Conservation (phyloP, 2,888 invertebrate genomes). For the Dryadula phaetusa region DNA sequence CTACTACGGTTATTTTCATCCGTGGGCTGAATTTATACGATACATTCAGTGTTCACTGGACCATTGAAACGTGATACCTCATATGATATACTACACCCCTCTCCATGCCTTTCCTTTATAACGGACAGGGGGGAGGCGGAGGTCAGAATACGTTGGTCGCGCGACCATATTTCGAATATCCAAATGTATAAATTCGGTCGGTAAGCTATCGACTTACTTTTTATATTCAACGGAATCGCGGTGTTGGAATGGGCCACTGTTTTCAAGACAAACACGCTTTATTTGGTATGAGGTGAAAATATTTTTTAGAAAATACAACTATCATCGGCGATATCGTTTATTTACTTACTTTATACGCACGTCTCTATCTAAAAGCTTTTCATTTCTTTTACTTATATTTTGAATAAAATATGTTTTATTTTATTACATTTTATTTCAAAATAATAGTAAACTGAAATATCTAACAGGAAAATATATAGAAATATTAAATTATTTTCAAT, state of each 20-base stretch:
- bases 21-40: conserved; percentile 83
- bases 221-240: conserved; percentile 79
- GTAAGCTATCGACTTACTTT: conserved; percentile 85
- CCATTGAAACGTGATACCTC: conserved; percentile 61
- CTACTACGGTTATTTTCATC: conserved; percentile 81
- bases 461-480: background rate
- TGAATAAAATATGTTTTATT: background rate
- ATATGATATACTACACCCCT: conserved; percentile 46
- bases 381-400: background rate
- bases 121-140: conserved; percentile 40
- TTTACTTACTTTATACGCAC: conserved; percentile 30
- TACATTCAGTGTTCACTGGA: conserved; percentile 72
- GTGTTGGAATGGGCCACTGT: conserved; percentile 76
- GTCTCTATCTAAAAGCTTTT: conserved; percentile 26
- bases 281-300: conserved; percentile 50
- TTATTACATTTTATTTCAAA: too few relatives aligned
- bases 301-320: conserved; percentile 46
- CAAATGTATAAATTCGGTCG: conserved; percentile 82
- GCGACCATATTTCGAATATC: conserved; percentile 81
- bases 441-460: background rate
- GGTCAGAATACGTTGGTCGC: conserved; percentile 57
- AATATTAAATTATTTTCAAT: too few relatives aligned
- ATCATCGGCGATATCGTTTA: conserved; percentile 44
- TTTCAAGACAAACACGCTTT: conserved; percentile 77
- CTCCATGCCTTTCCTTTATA: conserved; percentile 19